Percentiles rank a stretch among this genome's conserved stretches.
Evolutionary conservation across 2,113 vertebrate species (phyloP).

Genomic region (Ammodytes marinus): DNA sequence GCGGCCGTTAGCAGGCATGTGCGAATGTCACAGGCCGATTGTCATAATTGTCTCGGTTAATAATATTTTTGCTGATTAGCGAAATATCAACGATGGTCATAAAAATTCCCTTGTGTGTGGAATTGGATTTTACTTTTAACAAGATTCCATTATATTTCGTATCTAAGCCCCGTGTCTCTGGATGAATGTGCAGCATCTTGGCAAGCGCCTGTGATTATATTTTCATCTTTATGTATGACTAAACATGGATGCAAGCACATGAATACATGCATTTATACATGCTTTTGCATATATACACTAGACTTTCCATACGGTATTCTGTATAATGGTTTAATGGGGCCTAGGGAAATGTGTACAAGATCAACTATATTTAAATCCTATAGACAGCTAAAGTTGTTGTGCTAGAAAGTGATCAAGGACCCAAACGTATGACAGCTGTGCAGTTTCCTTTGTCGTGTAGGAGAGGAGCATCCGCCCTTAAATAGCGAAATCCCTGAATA

Average conservation of each 20-base stretch:
- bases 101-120: not conserved
- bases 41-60: not conserved
- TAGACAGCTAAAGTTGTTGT: not conserved
- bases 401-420: not conserved
- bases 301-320: not conserved
- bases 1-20: not conserved
- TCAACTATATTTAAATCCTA: not conserved
- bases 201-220: not conserved
- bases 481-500: not conserved
- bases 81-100: constrained; percentile 18
- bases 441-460: too few species aligned
- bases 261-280: not conserved
- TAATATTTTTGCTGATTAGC: not conserved
- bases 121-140: constrained; percentile 2
- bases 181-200: not conserved
- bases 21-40: not conserved
- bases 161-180: not conserved
- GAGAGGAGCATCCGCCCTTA: not conserved
- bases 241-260: not conserved
- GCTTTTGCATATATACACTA: not conserved
- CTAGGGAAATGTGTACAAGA: not conserved
- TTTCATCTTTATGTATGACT: not conserved
- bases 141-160: not conserved
- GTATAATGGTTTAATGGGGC: not conserved
- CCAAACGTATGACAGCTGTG: not conserved